Conservation (phyloP, 2,113 vertebrate species). For the Furnarius figulus region DNA sequence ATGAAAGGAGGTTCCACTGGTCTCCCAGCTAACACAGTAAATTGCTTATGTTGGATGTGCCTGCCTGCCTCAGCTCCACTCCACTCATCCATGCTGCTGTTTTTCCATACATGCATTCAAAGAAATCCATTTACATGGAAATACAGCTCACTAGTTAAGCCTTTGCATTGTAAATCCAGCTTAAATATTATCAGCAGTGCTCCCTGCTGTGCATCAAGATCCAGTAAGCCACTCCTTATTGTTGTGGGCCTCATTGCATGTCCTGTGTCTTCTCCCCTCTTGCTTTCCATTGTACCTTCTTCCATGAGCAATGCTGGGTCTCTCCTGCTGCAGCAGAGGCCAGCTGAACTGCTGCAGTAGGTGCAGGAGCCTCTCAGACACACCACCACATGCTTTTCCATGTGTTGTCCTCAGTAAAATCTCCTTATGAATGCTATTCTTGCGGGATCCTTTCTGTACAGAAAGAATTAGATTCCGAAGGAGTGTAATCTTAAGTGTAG, state of each 20-base stretch:
- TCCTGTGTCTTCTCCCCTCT: background rate
- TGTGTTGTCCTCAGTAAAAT: background rate
- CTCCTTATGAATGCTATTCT: background rate
- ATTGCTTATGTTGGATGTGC: background rate
- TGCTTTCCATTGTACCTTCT: background rate
- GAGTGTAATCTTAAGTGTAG: background rate
- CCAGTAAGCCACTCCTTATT: background rate
- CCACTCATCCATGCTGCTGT: background rate
- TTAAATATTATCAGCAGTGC: background rate
- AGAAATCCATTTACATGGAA: slow-evolving; percentile 19
- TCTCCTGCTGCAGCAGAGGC: background rate
- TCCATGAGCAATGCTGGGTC: background rate
- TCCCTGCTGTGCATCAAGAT: background rate
- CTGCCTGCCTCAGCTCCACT: background rate
- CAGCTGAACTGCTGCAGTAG: background rate
- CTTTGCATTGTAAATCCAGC: background rate
- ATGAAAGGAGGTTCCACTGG: background rate
- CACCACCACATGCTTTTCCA: no score
- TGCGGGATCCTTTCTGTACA: background rate
- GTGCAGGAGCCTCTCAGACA: background rate
- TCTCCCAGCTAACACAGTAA: background rate
- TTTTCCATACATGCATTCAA: background rate
- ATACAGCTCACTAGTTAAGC: background rate
- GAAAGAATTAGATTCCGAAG: background rate
- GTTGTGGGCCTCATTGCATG: accelerated